Evolutionary conservation across 1,140 invertebrate species (phyloP).

Genomic region (Protaetia brevitarsis): DNA sequence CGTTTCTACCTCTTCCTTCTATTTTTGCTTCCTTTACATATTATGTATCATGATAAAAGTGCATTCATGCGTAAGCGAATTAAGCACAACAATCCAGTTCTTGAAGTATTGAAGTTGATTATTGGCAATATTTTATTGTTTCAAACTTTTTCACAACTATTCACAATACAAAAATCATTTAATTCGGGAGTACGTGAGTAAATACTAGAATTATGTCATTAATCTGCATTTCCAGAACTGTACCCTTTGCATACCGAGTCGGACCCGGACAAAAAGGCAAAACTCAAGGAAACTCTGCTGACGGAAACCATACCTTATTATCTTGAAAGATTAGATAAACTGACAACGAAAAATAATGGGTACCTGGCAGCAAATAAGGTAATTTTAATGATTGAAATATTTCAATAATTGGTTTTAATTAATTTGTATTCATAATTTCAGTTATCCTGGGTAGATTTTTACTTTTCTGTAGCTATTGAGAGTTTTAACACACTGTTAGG

Average conservation of each 20-base stretch:
- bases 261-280: conserved; percentile 42
- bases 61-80: too few relatives aligned
- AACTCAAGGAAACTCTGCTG: conserved; percentile 16
- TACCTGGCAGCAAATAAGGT: conserved; percentile 47
- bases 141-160: too few relatives aligned
- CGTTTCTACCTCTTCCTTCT: too few relatives aligned
- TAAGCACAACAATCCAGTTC: too few relatives aligned
- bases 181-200: too few relatives aligned
- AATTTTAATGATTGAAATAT: neutral
- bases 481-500: conserved; percentile 58
- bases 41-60: too few relatives aligned
- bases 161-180: too few relatives aligned
- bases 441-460: conserved; percentile 66
- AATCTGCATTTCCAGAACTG: conserved; percentile 45
- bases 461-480: conserved; percentile 60
- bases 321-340: conserved; percentile 54
- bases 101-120: too few relatives aligned
- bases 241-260: conserved; percentile 50
- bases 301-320: conserved; percentile 48
- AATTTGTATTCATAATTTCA: conserved; percentile 41
- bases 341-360: conserved; percentile 53
- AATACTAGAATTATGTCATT: neutral
- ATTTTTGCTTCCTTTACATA: too few relatives aligned
- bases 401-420: neutral
- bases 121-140: too few relatives aligned